Conservation (phyloP, 2,888 invertebrate genomes). For the Azorinus chamasolen region DNA sequence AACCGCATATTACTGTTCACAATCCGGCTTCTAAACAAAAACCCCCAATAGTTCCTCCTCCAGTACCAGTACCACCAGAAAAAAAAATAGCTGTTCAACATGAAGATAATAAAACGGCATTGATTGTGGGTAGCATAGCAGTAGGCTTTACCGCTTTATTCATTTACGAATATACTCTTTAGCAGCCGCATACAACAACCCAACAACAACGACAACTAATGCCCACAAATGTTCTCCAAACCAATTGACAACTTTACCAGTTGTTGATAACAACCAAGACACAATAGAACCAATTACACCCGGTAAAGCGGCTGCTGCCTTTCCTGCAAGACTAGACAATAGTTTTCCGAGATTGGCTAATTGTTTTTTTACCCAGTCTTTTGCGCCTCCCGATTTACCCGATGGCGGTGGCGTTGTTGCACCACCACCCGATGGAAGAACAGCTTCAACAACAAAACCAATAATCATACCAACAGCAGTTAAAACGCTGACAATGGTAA, state of each 20-base stretch:
- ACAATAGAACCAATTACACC: conserved; percentile 45
- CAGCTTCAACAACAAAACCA: conserved; percentile 41
- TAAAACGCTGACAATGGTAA: conserved; percentile 44
- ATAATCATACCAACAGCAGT: conserved; percentile 50
- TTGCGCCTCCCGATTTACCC: conserved; percentile 14
- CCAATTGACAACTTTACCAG: conserved; percentile 46
- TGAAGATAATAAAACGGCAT: neutral
- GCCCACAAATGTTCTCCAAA: conserved; percentile 46
- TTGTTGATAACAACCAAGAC: conserved; percentile 40
- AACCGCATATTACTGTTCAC: conserved; percentile 15
- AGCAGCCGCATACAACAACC: conserved; percentile 17
- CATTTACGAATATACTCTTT: conserved; percentile 22
- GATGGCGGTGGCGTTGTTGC: conserved; percentile 14
- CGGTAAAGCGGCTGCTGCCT: conserved; percentile 38
- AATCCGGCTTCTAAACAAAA: neutral
- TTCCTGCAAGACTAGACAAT: conserved; percentile 36
- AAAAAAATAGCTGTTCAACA: conserved; percentile 21
- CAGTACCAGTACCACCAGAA: conserved; percentile 3
- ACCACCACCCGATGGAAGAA: conserved; percentile 24
- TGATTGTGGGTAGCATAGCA: conserved; percentile 27
- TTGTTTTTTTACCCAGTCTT: conserved; percentile 49
- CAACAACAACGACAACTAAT: conserved; percentile 15
- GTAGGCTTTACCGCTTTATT: conserved; percentile 15
- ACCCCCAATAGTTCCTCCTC: too few species aligned
- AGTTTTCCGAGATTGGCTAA: conserved; percentile 31